Conservation (phyloP, 2,113 vertebrate genomes). For the Uria aalge region DNA sequence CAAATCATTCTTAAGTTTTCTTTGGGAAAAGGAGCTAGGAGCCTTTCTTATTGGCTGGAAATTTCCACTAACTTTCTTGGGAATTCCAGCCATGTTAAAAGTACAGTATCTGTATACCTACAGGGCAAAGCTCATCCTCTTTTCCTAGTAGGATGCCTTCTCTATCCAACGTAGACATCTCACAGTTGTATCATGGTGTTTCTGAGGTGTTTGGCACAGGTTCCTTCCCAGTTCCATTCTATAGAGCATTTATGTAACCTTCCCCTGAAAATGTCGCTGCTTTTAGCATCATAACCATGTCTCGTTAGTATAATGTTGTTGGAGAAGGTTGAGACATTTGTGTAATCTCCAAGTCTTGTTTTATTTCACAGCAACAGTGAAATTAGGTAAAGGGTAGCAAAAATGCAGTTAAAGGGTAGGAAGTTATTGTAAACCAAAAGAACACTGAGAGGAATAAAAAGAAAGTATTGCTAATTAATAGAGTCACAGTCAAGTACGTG, state of each 20-base stretch:
- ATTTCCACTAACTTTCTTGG: not conserved
- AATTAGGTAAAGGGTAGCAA: not conserved
- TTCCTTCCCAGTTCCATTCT: not conserved
- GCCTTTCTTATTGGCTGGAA: not conserved
- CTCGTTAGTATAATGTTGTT: not conserved
- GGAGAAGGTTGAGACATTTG: not conserved
- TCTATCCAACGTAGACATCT: not conserved
- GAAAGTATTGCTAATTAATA: not conserved
- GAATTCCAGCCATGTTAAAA: not conserved
- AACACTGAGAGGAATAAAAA: not conserved
- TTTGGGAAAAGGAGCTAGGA: not conserved
- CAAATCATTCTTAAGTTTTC: not conserved
- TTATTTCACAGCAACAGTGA: not conserved
- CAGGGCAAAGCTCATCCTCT: not conserved
- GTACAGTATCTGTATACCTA: not conserved
- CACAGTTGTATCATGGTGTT: not conserved
- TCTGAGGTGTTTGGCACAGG: not conserved
- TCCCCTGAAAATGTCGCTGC: not conserved
- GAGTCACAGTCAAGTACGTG: not conserved
- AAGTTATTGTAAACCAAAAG: not conserved
- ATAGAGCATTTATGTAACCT: not conserved
- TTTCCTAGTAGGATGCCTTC: not conserved
- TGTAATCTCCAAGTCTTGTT: not conserved
- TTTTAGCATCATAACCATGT: not conserved
- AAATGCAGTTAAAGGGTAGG: not conserved